Conservation (phyloP, 2,113 vertebrate genomes). For the Hippocampus barbouri region DNA sequence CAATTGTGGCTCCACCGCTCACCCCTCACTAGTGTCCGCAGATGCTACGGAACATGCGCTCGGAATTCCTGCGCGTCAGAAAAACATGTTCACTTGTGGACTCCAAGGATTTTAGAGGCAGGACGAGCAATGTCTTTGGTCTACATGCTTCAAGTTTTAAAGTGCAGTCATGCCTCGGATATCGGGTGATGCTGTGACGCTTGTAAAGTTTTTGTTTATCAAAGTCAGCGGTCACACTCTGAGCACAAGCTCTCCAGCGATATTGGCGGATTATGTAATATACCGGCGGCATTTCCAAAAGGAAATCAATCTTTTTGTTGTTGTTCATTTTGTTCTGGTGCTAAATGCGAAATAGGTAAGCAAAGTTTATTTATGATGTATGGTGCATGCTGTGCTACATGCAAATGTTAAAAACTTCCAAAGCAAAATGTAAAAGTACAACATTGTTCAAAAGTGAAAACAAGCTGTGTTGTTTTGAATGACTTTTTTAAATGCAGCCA, state of each 20-base stretch:
- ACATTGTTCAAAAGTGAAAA: not conserved
- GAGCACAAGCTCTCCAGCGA: not conserved
- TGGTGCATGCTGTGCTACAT: not conserved
- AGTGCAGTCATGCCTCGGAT: not conserved
- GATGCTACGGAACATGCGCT: slow-evolving; percentile 23
- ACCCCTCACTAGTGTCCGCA: slow-evolving; percentile 9
- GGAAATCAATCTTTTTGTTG: slow-evolving; percentile 27
- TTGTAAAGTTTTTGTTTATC: slow-evolving; percentile 23
- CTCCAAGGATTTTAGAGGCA: slow-evolving; percentile 16
- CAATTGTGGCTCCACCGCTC: slow-evolving; percentile 50
- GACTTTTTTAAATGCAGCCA: not conserved
- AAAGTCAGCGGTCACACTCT: slow-evolving; percentile 15
- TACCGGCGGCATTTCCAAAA: slow-evolving; percentile 17
- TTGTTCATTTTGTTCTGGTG: slow-evolving; percentile 12
- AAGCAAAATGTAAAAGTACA: not conserved
- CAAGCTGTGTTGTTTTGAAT: not conserved
- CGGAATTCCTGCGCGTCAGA: slow-evolving; percentile 45
- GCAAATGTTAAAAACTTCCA: not conserved
- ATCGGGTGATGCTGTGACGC: slow-evolving; percentile 27
- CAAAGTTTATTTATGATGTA: not conserved
- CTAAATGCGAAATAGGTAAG: not conserved
- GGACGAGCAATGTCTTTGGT: slow-evolving; percentile 25
- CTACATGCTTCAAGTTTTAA: slow-evolving; percentile 2
- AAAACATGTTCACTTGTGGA: slow-evolving; percentile 28
- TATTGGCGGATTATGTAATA: slow-evolving; percentile 43